These are phyloP conservation scores for Sternotherus odoratus DNA, from an alignment of 2,797 vertebrate genomes.

Conservation along the genomic window DNA sequence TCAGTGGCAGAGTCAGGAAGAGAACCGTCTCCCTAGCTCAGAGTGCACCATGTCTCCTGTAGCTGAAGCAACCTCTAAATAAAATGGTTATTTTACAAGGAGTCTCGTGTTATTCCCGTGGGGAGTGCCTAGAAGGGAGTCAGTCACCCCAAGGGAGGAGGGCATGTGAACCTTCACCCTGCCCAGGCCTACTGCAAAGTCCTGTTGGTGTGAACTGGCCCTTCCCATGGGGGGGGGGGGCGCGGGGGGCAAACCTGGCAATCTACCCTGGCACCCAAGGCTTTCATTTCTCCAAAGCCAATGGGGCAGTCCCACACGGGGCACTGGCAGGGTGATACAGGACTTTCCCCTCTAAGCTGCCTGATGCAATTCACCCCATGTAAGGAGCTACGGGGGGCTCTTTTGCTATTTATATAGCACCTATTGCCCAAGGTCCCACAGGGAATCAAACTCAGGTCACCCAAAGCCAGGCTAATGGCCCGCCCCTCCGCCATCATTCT, in stretches of 20 bases:
- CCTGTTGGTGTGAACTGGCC: not conserved
- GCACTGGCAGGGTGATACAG: no score
- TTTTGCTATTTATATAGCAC: not conserved
- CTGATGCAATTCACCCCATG: no score
- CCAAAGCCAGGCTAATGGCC: not conserved
- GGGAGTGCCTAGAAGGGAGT: not conserved
- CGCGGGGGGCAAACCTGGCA: no score
- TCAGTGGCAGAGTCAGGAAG: not conserved
- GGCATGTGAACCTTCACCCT: not conserved
- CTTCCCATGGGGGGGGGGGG: no score
- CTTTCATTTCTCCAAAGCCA: not conserved
- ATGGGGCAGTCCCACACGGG: no score
- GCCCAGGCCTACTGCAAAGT: no score
- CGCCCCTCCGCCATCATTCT: no score
- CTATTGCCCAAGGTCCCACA: not conserved
- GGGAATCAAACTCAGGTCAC: not conserved
- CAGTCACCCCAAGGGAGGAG: not conserved
- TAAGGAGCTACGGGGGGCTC: no score
- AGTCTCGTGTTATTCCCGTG: rapidly evolving
- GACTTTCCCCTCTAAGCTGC: no score
- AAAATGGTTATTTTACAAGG: not conserved
- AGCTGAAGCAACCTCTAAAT: not conserved
- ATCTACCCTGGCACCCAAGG: not conserved
- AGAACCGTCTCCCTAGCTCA: no score
- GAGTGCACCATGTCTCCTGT: no score